These are phyloP conservation scores for Diorhabda elongata DNA, from an alignment of 1,140 invertebrate genomes.

Conservation along the genomic window DNA sequence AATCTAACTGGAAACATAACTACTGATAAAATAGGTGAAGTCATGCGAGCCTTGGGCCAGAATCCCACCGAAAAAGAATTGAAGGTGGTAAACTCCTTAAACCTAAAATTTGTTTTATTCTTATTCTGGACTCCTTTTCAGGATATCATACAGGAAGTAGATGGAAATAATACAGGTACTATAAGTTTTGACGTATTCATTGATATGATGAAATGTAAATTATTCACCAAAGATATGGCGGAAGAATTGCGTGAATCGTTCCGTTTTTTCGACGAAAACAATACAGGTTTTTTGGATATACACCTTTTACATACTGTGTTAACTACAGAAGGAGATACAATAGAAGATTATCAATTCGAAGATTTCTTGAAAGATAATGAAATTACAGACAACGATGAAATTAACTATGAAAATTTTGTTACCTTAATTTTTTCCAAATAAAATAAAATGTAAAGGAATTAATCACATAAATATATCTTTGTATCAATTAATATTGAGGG, in stretches of 20 bases:
- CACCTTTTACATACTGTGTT: neutral
- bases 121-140: slow-evolving; percentile 26
- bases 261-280: neutral
- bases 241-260: neutral
- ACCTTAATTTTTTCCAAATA: neutral
- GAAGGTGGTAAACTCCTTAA: neutral
- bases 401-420: neutral
- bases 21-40: slow-evolving; percentile 41
- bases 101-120: too few relatives aligned
- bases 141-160: slow-evolving; percentile 46
- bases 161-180: slow-evolving; percentile 47
- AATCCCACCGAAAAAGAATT: slow-evolving; percentile 46
- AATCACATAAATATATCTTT: too few relatives aligned
- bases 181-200: slow-evolving; percentile 40
- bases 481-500: too few relatives aligned
- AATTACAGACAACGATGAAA: slow-evolving; percentile 16
- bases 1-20: slow-evolving; percentile 48
- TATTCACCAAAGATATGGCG: neutral
- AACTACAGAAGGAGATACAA: neutral
- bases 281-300: neutral
- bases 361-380: slow-evolving; percentile 29
- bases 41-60: slow-evolving; percentile 45
- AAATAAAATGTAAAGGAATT: neutral
- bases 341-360: neutral
- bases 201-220: neutral